These are phyloP conservation scores for Sylvia borin DNA, from an alignment of 2,797 vertebrate genomes.

Conservation along the genomic window DNA sequence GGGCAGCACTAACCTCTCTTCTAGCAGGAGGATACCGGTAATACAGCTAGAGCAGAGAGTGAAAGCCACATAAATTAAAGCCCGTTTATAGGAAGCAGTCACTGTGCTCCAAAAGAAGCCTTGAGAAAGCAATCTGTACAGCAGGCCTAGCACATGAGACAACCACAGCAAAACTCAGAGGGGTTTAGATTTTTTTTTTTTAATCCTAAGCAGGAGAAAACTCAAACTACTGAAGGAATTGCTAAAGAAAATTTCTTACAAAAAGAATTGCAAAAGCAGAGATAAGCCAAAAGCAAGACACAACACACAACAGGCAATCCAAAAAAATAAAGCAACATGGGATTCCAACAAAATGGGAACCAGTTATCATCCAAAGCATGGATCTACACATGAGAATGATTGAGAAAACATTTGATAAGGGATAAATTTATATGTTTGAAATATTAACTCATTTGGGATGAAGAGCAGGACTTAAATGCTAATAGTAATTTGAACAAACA, in stretches of 20 bases:
- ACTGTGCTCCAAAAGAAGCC: background rate
- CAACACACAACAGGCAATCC: accelerated
- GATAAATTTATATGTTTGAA: background rate
- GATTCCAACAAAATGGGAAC: background rate
- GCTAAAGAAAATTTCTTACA: background rate
- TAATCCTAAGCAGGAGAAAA: background rate
- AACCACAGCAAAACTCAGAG: background rate
- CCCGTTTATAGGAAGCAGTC: background rate
- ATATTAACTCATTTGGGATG: background rate
- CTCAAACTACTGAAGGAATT: background rate
- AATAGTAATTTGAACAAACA: background rate
- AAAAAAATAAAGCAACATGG: background rate
- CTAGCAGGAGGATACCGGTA: background rate
- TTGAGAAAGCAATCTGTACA: background rate
- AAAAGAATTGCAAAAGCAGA: background rate
- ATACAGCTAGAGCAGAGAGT: background rate
- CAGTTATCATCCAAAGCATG: background rate
- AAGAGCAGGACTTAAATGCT: background rate
- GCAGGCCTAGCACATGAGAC: background rate
- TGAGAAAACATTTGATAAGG: background rate
- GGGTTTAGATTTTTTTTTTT: background rate
- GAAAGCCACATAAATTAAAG: background rate
- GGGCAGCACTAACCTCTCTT: background rate
- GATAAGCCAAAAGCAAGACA: background rate
- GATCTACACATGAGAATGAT: background rate